A percentile compares a stretch with the other conserved stretches of the same genome.
Conservation (phyloP, 2,113 vertebrate genomes). For the Oreocharis arfaki region DNA sequence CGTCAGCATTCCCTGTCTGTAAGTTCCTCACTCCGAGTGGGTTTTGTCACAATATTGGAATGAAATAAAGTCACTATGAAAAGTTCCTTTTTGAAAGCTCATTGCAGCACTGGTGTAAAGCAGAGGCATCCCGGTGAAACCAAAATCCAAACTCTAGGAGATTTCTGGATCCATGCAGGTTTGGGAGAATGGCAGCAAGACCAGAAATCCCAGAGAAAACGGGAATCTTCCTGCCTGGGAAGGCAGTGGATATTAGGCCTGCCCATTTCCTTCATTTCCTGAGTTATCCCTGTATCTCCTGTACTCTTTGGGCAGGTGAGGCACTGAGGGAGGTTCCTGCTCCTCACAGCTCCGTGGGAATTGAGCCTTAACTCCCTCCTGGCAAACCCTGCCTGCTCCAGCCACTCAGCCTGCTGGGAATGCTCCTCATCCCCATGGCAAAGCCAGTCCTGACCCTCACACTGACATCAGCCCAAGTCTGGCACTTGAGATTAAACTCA, state of each 20-base stretch:
- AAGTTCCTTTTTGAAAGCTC: neutral
- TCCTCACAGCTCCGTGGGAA: neutral
- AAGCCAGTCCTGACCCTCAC: neutral
- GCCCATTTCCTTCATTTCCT: neutral
- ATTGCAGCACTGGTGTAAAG: neutral
- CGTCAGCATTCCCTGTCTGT: neutral
- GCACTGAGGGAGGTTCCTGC: neutral
- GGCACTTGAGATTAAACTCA: neutral
- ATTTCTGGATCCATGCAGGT: neutral
- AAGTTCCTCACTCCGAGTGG: neutral
- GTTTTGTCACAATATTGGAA: neutral
- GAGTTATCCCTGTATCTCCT: neutral
- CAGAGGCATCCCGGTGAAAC: neutral
- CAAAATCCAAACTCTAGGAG: neutral
- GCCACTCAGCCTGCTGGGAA: neutral
- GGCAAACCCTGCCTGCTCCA: neutral
- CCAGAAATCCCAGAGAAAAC: neutral
- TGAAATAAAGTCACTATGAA: neutral
- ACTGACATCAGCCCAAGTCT: neutral
- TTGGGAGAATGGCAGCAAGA: neutral
- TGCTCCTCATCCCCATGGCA: neutral
- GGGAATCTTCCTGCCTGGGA: neutral
- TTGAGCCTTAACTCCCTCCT: neutral
- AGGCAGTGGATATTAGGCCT: neutral
- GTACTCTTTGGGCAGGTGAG: neutral